Evolutionary conservation across 2,113 vertebrate species (phyloP).

Genomic region (Prolemur simus): DNA sequence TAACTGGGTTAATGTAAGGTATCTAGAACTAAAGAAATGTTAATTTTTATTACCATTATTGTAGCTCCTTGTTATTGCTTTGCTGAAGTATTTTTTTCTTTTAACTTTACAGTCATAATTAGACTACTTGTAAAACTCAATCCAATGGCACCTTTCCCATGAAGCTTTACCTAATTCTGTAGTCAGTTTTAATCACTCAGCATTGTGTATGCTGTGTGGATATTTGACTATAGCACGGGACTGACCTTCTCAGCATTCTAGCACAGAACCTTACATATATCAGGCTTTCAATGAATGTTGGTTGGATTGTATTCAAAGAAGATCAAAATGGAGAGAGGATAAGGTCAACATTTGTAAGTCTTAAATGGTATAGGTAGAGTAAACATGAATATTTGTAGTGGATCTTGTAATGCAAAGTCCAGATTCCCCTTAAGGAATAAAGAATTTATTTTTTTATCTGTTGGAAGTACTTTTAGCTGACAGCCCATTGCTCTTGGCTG

Average conservation of each 20-base stretch:
- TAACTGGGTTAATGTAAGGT: neutral
- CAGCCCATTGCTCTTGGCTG: neutral
- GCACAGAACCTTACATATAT: neutral
- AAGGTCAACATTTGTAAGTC: neutral
- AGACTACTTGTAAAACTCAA: neutral
- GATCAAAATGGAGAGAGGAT: neutral
- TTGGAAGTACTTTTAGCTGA: neutral
- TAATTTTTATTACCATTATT: neutral
- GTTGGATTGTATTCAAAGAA: neutral
- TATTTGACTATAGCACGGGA: neutral
- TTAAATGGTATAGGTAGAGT: neutral
- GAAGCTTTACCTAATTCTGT: neutral
- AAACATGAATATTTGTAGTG: neutral
- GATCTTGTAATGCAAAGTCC: neutral
- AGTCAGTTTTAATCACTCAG: neutral
- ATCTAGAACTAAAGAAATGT: neutral
- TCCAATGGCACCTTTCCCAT: neutral
- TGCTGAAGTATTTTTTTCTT: neutral
- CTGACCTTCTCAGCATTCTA: neutral
- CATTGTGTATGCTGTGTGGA: neutral
- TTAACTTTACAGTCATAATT: neutral
- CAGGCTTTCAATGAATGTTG: neutral
- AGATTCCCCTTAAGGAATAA: neutral
- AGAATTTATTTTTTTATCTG: neutral
- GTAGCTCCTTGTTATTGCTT: neutral